phyloP scores from a whole-genome alignment of 2,113 vertebrate species.

The Morphnarchus princeps region DNA sequence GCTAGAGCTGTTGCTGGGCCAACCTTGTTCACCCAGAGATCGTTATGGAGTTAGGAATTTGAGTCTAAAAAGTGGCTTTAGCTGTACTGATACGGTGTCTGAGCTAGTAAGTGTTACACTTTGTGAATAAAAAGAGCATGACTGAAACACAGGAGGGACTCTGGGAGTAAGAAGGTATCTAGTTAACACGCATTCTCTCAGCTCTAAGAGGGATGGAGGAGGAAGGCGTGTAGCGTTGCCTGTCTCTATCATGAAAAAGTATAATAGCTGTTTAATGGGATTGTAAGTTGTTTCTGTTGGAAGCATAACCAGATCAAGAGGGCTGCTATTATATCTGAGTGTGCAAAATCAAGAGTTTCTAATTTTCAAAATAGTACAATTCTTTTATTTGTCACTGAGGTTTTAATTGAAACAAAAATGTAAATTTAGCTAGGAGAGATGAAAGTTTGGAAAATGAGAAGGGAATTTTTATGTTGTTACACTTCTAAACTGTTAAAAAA shows the following conservation, averaged over 20 bases:
- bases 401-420: background rate
- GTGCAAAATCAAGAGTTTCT: background rate
- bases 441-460: background rate
- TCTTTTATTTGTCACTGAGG: background rate
- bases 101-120: background rate
- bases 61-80: background rate
- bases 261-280: background rate
- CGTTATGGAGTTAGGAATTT: background rate
- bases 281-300: background rate
- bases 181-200: background rate
- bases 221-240: background rate
- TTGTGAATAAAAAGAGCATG: background rate
- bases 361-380: background rate
- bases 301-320: background rate
- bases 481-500: background rate
- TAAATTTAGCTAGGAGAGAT: background rate
- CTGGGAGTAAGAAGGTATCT: background rate
- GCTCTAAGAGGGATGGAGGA: background rate
- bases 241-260: background rate
- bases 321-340: background rate
- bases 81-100: background rate
- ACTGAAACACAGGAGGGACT: background rate
- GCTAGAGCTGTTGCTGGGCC: background rate
- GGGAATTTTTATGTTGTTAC: background rate
- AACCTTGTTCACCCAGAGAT: background rate